Percentiles rank a stretch among this genome's conserved stretches.
Evolutionary conservation across 2,113 vertebrate genomes (phyloP).

Genomic region (Haemorhous mexicanus): DNA sequence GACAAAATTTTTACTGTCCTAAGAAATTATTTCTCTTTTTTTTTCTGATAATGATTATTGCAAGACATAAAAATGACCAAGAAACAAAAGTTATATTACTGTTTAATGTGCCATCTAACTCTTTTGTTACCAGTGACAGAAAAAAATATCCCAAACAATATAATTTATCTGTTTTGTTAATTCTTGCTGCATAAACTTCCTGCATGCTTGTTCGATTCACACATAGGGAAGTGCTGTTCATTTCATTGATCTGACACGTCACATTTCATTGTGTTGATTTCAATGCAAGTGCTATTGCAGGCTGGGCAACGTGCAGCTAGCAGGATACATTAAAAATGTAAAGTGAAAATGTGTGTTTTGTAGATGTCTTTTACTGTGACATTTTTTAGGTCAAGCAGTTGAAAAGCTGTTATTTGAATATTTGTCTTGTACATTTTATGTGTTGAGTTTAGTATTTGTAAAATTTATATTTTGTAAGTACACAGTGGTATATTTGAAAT

Average conservation of each 20-base stretch:
- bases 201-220: not conserved
- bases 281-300: not conserved
- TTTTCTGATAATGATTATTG: not conserved
- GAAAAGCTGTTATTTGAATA: not conserved
- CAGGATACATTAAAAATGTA: constrained; percentile 22
- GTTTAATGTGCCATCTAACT: not conserved
- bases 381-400: not conserved
- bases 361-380: not conserved
- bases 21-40: not conserved
- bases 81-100: not conserved
- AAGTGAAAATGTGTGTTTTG: not conserved
- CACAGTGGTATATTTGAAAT: not conserved
- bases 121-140: not conserved
- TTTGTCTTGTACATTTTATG: not conserved
- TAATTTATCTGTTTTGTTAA: constrained; percentile 14
- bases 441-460: not conserved
- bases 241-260: constrained; percentile 28
- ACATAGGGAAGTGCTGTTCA: not conserved
- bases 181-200: not conserved
- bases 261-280: constrained; percentile 54
- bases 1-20: not conserved
- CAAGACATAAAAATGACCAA: not conserved
- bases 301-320: not conserved
- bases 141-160: not conserved
- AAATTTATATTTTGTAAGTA: not conserved